Evolutionary conservation across 2,797 vertebrate genomes (phyloP).

Genomic region (Rhincodon typus): DNA sequence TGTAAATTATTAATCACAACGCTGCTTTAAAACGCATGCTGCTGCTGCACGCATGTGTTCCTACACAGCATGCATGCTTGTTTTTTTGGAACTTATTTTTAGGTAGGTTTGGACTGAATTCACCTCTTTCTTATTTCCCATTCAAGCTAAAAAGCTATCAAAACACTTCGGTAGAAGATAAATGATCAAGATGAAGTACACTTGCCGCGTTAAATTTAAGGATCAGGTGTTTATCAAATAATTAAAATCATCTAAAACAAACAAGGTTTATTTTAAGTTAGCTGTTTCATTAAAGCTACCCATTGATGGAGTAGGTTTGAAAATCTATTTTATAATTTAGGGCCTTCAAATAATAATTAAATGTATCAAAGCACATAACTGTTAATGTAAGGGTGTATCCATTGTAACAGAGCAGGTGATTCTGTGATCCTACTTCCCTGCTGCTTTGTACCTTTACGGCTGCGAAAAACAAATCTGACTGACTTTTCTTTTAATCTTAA

Average conservation of each 20-base stretch:
- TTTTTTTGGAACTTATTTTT: neutral
- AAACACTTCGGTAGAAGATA: neutral
- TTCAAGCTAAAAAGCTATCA: neutral
- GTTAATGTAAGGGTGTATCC: neutral
- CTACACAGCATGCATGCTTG: slow-evolving; percentile 56
- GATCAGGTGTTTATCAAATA: slow-evolving; percentile 1
- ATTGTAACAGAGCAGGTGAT: neutral
- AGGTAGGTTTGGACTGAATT: neutral
- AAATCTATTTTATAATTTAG: neutral
- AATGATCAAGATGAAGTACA: neutral
- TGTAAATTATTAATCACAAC: slow-evolving; percentile 58
- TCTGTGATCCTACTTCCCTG: neutral
- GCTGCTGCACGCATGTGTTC: slow-evolving; percentile 53
- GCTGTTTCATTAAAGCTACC: neutral
- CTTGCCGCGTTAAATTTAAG: neutral
- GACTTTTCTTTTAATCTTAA: neutral
- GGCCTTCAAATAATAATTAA: neutral
- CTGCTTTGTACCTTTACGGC: neutral
- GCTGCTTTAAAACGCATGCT: slow-evolving; percentile 51
- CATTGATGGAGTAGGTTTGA: neutral
- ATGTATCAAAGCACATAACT: neutral
- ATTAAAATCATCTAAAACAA: neutral
- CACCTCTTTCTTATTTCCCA: neutral
- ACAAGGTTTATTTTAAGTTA: neutral
- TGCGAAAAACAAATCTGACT: neutral